A percentile compares a stretch with the other conserved stretches of the same genome.
Evolutionary conservation across 2,888 invertebrate species (phyloP).

Genomic region (Pterostichus madidus): DNA sequence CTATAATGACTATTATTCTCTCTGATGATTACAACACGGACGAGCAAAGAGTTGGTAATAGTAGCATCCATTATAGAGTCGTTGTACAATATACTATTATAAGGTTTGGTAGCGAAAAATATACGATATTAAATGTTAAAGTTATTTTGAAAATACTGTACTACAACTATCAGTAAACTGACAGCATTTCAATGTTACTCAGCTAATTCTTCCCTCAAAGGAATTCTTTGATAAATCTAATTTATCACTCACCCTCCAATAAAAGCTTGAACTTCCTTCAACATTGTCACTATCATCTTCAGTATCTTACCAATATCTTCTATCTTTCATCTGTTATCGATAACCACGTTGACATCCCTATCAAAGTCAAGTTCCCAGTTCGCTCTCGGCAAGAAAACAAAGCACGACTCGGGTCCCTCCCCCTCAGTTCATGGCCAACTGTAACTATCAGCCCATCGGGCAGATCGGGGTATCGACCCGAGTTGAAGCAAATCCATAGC

Average conservation of each 20-base stretch:
- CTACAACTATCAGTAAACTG: neutral
- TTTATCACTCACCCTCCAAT: neutral
- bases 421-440: conserved; percentile 9
- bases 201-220: no score
- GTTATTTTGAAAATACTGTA: no score
- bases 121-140: no score
- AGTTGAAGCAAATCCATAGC: conserved; percentile 17
- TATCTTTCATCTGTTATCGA: conserved; percentile 11
- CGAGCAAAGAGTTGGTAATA: no score
- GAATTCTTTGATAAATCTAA: neutral
- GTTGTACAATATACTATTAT: no score
- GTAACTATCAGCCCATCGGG: conserved; percentile 27
- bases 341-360: conserved; percentile 2
- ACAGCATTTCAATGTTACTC: neutral
- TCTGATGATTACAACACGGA: no score
- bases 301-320: conserved; percentile 6
- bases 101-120: no score
- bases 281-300: neutral
- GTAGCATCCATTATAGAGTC: no score
- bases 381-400: conserved; percentile 32
- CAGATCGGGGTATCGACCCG: conserved; percentile 48
- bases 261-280: neutral
- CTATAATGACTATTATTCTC: no score
- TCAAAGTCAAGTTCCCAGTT: conserved; percentile 2
- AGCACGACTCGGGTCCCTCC: conserved; percentile 12